These are phyloP conservation scores for Steinernema feltiae DNA, from an alignment of 1,140 invertebrate species.

Conservation along the genomic window DNA sequence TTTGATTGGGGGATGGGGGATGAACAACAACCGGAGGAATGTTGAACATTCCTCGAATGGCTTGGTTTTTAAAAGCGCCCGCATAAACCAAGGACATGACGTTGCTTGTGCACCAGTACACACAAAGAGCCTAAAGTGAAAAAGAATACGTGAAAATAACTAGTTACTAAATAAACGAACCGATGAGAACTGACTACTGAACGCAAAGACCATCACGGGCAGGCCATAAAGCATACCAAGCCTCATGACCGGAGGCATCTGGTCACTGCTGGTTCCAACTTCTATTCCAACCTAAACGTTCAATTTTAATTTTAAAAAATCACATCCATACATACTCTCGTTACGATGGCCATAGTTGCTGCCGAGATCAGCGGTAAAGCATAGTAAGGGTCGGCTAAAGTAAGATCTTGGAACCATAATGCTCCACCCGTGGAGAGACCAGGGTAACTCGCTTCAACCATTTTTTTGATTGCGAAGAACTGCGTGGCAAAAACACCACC, in stretches of 20 bases:
- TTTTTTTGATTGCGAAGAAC: constrained; percentile 53
- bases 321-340: constrained; percentile 66
- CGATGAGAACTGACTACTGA: constrained; percentile 79
- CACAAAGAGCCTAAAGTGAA: constrained; percentile 69
- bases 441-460: constrained; percentile 38
- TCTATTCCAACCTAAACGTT: constrained; percentile 43
- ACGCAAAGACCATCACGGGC: constrained; percentile 75
- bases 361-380: constrained; percentile 77
- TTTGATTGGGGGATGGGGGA: constrained; percentile 30
- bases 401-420: constrained; percentile 86
- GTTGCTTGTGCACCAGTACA: constrained; percentile 85
- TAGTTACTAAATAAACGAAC: constrained; percentile 58
- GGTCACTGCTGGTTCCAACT: constrained; percentile 34
- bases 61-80: constrained; percentile 70
- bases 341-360: constrained; percentile 71
- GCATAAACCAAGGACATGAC: constrained; percentile 79
- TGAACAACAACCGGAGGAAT: constrained; percentile 68
- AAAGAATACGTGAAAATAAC: constrained; percentile 57
- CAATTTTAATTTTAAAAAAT: constrained; percentile 9
- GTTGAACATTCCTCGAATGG: constrained; percentile 70
- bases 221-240: constrained; percentile 59
- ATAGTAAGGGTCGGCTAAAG: constrained; percentile 80
- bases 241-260: constrained; percentile 41
- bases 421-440: constrained; percentile 78
- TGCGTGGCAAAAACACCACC: constrained; percentile 51